Evolutionary conservation across 2,888 invertebrate species (phyloP).

Genomic region (Hypomecis atomaria): DNA sequence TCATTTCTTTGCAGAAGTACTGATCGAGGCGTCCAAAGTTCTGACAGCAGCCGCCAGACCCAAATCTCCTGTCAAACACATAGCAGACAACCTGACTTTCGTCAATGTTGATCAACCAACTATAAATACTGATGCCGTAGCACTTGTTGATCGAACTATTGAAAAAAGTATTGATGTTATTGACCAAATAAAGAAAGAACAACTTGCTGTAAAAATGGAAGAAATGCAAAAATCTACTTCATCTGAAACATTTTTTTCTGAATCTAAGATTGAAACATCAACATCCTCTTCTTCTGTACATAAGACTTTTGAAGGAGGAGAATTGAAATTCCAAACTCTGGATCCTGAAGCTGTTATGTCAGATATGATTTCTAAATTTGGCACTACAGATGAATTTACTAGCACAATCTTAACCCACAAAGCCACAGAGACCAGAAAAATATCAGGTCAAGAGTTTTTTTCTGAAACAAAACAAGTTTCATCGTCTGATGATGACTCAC

Average conservation of each 20-base stretch:
- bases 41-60: slow-evolving; percentile 72
- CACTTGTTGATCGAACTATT: slow-evolving; percentile 80
- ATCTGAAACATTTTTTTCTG: slow-evolving; percentile 72
- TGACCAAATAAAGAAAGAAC: slow-evolving; percentile 76
- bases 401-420: slow-evolving; percentile 80
- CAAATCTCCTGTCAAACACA: slow-evolving; percentile 78
- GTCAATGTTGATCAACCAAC: slow-evolving; percentile 82
- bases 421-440: slow-evolving; percentile 79
- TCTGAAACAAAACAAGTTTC: slow-evolving; percentile 79
- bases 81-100: slow-evolving; percentile 77
- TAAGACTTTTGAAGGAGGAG: slow-evolving; percentile 68
- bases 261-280: slow-evolving; percentile 74
- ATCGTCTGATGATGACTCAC: slow-evolving; percentile 79
- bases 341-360: slow-evolving; percentile 75
- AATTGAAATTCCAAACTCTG: slow-evolving; percentile 72
- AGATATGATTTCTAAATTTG: slow-evolving; percentile 74
- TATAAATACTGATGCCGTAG: slow-evolving; percentile 81
- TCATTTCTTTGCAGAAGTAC: slow-evolving; percentile 70
- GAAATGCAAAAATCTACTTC: slow-evolving; percentile 70
- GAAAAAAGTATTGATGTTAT: slow-evolving; percentile 76
- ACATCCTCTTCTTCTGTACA: slow-evolving; percentile 77
- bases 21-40: slow-evolving; percentile 69
- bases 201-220: slow-evolving; percentile 75
- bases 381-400: slow-evolving; percentile 64
- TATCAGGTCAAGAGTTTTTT: slow-evolving; percentile 80